Percentiles rank a stretch among this genome's conserved stretches.
Evolutionary conservation across 2,888 invertebrate genomes (phyloP).

Genomic region (Eupeodes latifasciatus): DNA sequence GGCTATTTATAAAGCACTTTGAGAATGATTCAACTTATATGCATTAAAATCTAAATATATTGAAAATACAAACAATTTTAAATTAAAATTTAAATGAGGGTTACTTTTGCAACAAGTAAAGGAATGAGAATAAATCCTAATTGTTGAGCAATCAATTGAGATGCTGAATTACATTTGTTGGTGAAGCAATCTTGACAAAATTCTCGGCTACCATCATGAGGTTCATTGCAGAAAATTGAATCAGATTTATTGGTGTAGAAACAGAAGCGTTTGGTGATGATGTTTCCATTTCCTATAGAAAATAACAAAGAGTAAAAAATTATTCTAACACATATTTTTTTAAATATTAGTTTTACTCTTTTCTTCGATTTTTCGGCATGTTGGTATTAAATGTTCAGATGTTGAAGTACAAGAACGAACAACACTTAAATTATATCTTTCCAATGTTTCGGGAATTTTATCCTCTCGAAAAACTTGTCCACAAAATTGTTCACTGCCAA

Average conservation of each 20-base stretch:
- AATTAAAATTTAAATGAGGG: slow-evolving; percentile 41
- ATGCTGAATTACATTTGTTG: slow-evolving; percentile 81
- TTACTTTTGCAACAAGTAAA: slow-evolving; percentile 48
- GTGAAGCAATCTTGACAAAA: slow-evolving; percentile 82
- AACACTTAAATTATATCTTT: slow-evolving; percentile 80
- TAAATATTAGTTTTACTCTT: slow-evolving; percentile 80
- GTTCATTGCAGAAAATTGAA: slow-evolving; percentile 80
- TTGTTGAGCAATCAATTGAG: slow-evolving; percentile 71
- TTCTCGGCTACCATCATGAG: slow-evolving; percentile 81
- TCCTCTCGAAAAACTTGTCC: slow-evolving; percentile 81
- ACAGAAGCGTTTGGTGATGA: slow-evolving; percentile 82
- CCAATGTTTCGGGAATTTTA: slow-evolving; percentile 79
- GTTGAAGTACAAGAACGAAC: slow-evolving; percentile 80
- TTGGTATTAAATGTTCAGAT: slow-evolving; percentile 82
- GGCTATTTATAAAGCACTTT: slow-evolving; percentile 34
- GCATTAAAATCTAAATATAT: background rate
- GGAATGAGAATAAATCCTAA: slow-evolving; percentile 60
- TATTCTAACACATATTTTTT: too few relatives aligned
- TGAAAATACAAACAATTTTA: background rate
- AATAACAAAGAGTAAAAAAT: too few relatives aligned
- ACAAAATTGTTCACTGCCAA: slow-evolving; percentile 82
- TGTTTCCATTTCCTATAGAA: slow-evolving; percentile 79
- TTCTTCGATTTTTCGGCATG: slow-evolving; percentile 83
- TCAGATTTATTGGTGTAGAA: slow-evolving; percentile 83
- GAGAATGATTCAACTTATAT: slow-evolving; percentile 2